Conservation (phyloP, 1,140 invertebrate genomes). For the Bombus polaris region DNA sequence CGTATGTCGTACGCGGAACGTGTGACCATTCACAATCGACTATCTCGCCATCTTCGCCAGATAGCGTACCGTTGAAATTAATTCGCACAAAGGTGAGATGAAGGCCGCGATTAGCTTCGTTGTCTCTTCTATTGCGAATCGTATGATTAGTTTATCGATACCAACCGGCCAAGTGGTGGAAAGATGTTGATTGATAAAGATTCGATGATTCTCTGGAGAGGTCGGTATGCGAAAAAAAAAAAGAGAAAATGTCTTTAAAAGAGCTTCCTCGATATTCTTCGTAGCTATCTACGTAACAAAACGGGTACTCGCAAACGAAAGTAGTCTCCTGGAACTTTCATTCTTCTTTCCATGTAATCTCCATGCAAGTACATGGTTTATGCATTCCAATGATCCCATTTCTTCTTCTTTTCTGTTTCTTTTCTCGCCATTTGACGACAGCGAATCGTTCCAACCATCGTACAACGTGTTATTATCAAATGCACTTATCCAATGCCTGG, state of each 20-base stretch:
- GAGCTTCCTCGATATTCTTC: too few relatives aligned
- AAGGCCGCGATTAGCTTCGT: neutral
- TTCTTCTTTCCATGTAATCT: too few relatives aligned
- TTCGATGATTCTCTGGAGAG: neutral
- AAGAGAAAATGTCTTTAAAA: too few relatives aligned
- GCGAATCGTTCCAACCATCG: neutral
- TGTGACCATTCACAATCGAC: neutral
- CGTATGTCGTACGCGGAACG: neutral
- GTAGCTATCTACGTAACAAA: neutral
- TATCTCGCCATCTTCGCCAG: neutral
- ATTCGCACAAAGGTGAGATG: slow-evolving; percentile 1
- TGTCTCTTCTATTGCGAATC: neutral
- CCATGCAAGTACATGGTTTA: too few relatives aligned
- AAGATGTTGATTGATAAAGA: too few relatives aligned
- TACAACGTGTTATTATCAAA: neutral
- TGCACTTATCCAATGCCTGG: too few relatives aligned
- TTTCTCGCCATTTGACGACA: too few relatives aligned
- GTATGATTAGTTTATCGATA: slow-evolving; percentile 8
- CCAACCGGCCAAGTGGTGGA: neutral
- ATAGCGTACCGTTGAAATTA: slow-evolving; percentile 13
- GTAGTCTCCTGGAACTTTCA: too few relatives aligned
- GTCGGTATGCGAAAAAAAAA: too few relatives aligned
- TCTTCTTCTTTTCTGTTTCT: too few relatives aligned
- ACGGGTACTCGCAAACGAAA: too few relatives aligned
- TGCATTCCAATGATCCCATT: too few relatives aligned